phyloP scores from a whole-genome alignment of 2,797 vertebrate species.

The Discoglossus pictus region DNA sequence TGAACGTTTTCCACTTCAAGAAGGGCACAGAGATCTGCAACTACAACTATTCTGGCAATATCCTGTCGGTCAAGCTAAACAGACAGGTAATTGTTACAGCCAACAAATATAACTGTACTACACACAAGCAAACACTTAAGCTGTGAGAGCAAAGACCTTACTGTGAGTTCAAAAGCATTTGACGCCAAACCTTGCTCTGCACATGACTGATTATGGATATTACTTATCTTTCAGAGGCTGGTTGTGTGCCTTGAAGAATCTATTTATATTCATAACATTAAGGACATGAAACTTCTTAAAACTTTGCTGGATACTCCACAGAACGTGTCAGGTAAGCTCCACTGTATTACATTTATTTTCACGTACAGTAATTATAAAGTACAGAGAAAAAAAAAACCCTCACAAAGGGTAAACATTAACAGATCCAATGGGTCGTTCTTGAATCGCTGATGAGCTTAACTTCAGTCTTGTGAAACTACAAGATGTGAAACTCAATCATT shows the following conservation, averaged over 20 bases:
- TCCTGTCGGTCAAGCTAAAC: conserved; percentile 88
- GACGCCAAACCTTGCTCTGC: too few relatives aligned
- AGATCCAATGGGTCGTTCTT: too few relatives aligned
- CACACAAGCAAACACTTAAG: too few relatives aligned
- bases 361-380: too few relatives aligned
- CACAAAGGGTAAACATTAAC: too few relatives aligned
- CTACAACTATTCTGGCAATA: conserved; percentile 92
- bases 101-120: conserved; percentile 41
- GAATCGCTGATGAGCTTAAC: too few relatives aligned
- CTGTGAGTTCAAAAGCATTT: too few relatives aligned
- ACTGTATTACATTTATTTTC: too few relatives aligned
- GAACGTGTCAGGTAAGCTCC: conserved; percentile 84
- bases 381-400: too few relatives aligned
- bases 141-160: too few relatives aligned
- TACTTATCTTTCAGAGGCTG: conserved; percentile 79
- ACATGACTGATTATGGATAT: not conserved
- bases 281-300: conserved; percentile 94
- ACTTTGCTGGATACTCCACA: conserved; percentile 86
- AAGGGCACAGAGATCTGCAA: conserved; percentile 96
- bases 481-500: too few relatives aligned
- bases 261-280: conserved; percentile 94
- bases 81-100: conserved; percentile 75
- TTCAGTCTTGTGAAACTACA: too few relatives aligned
- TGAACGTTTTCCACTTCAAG: conserved; percentile 97
- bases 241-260: conserved; percentile 92